These are phyloP conservation scores for Napeogenes inachia DNA, from an alignment of 2,888 invertebrate species.

Conservation along the genomic window DNA sequence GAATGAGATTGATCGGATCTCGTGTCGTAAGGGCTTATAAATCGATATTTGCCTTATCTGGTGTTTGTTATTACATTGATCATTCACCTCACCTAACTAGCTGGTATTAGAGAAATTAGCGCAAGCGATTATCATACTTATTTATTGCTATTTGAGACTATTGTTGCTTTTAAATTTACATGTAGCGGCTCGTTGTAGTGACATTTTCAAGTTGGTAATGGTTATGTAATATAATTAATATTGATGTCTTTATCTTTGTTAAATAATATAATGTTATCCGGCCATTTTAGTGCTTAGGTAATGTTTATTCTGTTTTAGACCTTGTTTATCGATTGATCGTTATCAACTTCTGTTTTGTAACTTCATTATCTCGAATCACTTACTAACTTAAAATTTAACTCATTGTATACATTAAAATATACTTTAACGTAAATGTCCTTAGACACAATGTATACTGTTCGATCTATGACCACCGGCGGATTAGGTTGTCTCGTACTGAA, in stretches of 20 bases:
- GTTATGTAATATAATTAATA: slow-evolving; percentile 18
- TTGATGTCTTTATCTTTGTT: slow-evolving; percentile 14
- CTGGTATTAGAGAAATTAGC: slow-evolving; percentile 8
- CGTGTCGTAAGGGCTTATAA: slow-evolving; percentile 33
- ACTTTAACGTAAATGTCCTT: too few relatives aligned
- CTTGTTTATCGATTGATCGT: too few relatives aligned
- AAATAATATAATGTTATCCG: slow-evolving; percentile 2
- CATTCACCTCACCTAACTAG: slow-evolving; percentile 17
- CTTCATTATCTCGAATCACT: neutral
- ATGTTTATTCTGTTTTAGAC: too few relatives aligned
- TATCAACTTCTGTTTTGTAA: neutral
- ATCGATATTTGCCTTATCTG: slow-evolving; percentile 36
- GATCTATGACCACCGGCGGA: neutral
- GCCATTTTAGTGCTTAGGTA: too few relatives aligned
- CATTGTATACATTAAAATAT: neutral
- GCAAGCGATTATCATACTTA: slow-evolving; percentile 16
- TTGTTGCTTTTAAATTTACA: neutral
- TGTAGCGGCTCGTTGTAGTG: neutral
- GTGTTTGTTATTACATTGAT: slow-evolving; percentile 29
- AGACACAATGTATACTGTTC: neutral
- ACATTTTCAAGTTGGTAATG: slow-evolving; percentile 10
- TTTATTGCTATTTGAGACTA: neutral
- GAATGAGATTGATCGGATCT: slow-evolving; percentile 36
- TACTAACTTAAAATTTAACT: neutral
- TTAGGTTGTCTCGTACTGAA: neutral